A percentile compares a stretch with the other conserved stretches of the same genome.
Conservation (phyloP, 2,888 invertebrate genomes). For the Nasonovia ribisnigri region DNA sequence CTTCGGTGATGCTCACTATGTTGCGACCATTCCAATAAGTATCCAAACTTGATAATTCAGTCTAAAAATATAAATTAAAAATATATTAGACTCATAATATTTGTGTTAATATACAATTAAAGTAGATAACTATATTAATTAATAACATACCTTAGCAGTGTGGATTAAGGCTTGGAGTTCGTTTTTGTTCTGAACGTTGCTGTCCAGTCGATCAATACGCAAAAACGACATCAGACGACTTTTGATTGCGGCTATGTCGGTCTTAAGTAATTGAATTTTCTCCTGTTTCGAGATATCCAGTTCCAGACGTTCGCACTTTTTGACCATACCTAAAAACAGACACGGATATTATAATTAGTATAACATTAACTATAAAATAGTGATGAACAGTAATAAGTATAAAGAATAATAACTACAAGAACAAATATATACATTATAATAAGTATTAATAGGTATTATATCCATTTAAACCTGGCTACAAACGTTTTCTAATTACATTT, state of each 20-base stretch:
- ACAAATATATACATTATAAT: background rate
- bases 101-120: background rate
- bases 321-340: slow-evolving; percentile 71
- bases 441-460: background rate
- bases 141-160: slow-evolving; percentile 50
- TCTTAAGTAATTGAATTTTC: slow-evolving; percentile 69
- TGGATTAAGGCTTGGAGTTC: slow-evolving; percentile 52
- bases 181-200: slow-evolving; percentile 55
- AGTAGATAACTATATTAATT: background rate
- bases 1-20: slow-evolving; percentile 47
- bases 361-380: background rate
- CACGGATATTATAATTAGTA: slow-evolving; percentile 28
- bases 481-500: background rate
- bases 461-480: background rate
- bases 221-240: slow-evolving; percentile 36
- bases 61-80: slow-evolving; percentile 39
- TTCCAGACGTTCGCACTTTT: slow-evolving; percentile 73
- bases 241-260: slow-evolving; percentile 69
- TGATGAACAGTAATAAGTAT: background rate
- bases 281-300: slow-evolving; percentile 70
- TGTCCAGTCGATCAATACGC: slow-evolving; percentile 36
- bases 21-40: slow-evolving; percentile 46
- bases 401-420: background rate
- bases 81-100: background rate
- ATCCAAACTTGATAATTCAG: slow-evolving; percentile 61